These are phyloP conservation scores for Halcyon chelicuti DNA, from an alignment of 2,797 vertebrate species.

Conservation along the genomic window DNA sequence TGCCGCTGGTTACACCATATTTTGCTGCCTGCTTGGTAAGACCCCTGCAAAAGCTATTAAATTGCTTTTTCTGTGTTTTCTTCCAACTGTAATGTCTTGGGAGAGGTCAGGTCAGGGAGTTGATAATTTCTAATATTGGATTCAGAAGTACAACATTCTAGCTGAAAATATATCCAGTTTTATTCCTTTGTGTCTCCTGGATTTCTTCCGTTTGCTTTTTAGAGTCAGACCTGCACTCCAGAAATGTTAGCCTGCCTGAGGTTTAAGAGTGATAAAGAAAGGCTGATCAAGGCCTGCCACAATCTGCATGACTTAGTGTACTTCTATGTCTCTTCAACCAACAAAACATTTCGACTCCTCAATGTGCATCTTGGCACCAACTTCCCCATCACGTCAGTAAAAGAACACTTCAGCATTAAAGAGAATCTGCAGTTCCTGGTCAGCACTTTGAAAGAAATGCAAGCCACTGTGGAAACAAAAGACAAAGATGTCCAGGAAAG, in stretches of 20 bases:
- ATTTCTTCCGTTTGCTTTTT: conserved; percentile 61
- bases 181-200: background rate
- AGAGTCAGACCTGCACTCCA: background rate
- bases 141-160: background rate
- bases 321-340: conserved; percentile 42
- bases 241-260: conserved; percentile 30
- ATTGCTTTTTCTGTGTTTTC: background rate
- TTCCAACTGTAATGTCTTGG: background rate
- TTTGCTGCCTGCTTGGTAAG: background rate
- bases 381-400: conserved; percentile 12
- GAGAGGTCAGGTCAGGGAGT: background rate
- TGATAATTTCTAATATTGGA: background rate
- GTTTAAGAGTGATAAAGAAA: conserved; percentile 38
- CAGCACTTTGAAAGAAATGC: conserved; percentile 57
- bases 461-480: background rate
- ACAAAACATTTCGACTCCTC: conserved; percentile 24
- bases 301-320: conserved; percentile 39
- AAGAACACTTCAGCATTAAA: conserved; percentile 53
- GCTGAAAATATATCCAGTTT: background rate
- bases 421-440: conserved; percentile 63
- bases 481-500: background rate
- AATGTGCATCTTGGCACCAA: conserved; percentile 22
- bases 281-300: conserved; percentile 23
- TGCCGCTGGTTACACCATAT: background rate
- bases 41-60: background rate